These are phyloP conservation scores for Eilema caniola DNA, from an alignment of 2,888 invertebrate species.

Conservation along the genomic window DNA sequence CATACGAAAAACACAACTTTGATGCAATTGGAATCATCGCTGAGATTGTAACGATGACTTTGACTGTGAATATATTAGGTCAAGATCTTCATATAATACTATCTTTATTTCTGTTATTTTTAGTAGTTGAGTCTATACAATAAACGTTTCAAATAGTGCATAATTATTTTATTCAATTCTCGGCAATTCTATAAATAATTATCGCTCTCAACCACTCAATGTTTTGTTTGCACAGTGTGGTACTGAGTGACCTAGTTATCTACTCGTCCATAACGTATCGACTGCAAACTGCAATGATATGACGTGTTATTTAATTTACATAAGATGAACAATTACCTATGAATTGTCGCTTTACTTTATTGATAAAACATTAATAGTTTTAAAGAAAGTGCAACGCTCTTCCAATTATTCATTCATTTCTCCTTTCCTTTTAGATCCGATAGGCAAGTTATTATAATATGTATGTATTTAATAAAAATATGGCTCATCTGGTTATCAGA, in stretches of 20 bases:
- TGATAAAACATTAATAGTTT: not conserved
- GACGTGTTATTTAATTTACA: conserved; percentile 27
- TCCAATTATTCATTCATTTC: not conserved
- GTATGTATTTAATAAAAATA: no score
- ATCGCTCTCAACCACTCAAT: conserved; percentile 10
- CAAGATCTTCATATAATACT: not conserved
- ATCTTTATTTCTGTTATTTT: not conserved
- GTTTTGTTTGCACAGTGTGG: conserved; percentile 18
- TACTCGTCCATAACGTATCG: conserved; percentile 30
- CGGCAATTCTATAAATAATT: conserved; percentile 17
- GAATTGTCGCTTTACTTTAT: conserved; percentile 1
- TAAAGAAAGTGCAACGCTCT: not conserved
- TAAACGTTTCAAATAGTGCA: not conserved
- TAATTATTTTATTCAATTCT: not conserved
- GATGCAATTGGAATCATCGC: not conserved
- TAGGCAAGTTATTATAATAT: no score
- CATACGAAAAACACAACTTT: no score
- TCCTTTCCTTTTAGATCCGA: not conserved
- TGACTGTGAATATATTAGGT: conserved; percentile 1
- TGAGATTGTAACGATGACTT: not conserved
- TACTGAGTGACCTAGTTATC: conserved; percentile 34
- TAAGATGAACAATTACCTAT: conserved; percentile 14
- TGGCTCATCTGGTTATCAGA: no score
- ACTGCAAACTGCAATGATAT: conserved; percentile 24
- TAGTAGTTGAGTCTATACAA: not conserved